These are phyloP conservation scores for Myotis brandtii DNA, from an alignment of 2,113 vertebrate genomes.

Conservation along the genomic window DNA sequence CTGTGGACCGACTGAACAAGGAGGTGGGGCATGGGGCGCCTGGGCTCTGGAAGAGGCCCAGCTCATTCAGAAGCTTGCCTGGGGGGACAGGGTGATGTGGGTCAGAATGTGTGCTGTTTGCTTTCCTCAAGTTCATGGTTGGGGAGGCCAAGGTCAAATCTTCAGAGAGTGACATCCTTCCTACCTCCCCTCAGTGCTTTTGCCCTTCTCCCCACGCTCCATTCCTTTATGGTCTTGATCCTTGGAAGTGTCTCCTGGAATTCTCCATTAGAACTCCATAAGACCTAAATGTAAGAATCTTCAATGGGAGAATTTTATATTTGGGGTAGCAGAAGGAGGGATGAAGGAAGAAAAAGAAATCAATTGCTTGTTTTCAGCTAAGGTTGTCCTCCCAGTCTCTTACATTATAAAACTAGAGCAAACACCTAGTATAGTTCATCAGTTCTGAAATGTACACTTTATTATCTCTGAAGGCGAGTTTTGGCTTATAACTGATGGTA, in stretches of 20 bases:
- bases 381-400: not conserved
- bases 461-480: not conserved
- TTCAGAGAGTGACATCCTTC: not conserved
- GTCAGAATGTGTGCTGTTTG: not conserved
- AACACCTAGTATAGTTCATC: not conserved
- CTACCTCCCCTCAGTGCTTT: not conserved
- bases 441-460: not conserved
- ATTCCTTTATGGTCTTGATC: not conserved
- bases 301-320: not conserved
- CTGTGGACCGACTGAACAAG: conserved; percentile 85
- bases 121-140: not conserved
- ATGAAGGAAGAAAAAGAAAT: not conserved
- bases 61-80: not conserved
- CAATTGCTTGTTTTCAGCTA: not conserved
- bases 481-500: not conserved
- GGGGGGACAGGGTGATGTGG: conserved; percentile 32
- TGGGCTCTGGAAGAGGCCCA: not conserved
- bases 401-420: not conserved
- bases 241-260: not conserved
- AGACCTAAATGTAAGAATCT: not conserved
- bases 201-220: no score
- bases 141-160: not conserved
- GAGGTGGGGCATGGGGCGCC: conserved; percentile 77
- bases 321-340: not conserved
- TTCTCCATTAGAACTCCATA: not conserved